Conservation (phyloP, 2,797 vertebrate species). For the Etheostoma perlongum region DNA sequence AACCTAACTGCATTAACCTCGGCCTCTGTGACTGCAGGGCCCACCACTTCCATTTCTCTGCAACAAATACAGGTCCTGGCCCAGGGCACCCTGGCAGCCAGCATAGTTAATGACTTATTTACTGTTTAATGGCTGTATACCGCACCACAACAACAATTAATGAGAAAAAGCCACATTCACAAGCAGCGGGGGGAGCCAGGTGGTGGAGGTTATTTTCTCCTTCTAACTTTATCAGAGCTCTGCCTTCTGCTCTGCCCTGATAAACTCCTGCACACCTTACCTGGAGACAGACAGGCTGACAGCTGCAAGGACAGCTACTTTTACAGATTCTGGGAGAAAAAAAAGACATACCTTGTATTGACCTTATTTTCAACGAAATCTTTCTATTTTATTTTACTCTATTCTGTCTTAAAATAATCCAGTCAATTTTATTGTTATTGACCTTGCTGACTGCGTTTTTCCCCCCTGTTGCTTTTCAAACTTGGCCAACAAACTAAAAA, state of each 20-base stretch:
- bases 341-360: slow-evolving; percentile 54
- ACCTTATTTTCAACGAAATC: slow-evolving; percentile 56
- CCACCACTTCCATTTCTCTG: slow-evolving; percentile 82
- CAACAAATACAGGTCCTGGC: slow-evolving; percentile 84
- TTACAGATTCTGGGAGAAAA: slow-evolving; percentile 53
- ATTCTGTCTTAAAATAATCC: slow-evolving; percentile 23
- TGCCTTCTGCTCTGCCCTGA: slow-evolving; percentile 80
- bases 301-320: slow-evolving; percentile 69
- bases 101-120: slow-evolving; percentile 87
- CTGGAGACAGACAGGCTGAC: slow-evolving; percentile 73
- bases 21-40: slow-evolving; percentile 80
- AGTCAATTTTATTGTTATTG: slow-evolving; percentile 44
- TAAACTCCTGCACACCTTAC: slow-evolving; percentile 77
- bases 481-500: slow-evolving; percentile 24
- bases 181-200: slow-evolving; percentile 74
- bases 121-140: slow-evolving; percentile 84
- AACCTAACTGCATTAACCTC: slow-evolving; percentile 85
- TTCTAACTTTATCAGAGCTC: slow-evolving; percentile 81
- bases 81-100: slow-evolving; percentile 76
- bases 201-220: slow-evolving; percentile 82
- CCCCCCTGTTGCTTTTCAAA: slow-evolving; percentile 39
- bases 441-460: slow-evolving; percentile 24
- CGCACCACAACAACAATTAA: slow-evolving; percentile 84
- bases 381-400: slow-evolving; percentile 35
- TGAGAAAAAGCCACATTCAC: slow-evolving; percentile 80